phyloP scores from a whole-genome alignment of 35 echinoderm and acorn worm species.

The Apostichopus japonicus region DNA sequence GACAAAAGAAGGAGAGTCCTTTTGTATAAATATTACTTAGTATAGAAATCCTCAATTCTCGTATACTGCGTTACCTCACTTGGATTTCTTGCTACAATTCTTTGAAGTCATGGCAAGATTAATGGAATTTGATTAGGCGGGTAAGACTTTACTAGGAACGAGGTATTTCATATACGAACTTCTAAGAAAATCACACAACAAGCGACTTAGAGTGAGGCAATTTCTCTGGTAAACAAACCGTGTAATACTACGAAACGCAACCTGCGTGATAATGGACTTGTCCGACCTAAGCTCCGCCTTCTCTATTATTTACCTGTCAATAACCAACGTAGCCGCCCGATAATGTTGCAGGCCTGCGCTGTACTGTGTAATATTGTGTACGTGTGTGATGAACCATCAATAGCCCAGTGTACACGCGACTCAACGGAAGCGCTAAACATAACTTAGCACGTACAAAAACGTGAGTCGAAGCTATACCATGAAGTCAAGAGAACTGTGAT shows the following conservation, averaged over 20 bases:
- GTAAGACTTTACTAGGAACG: too few species aligned
- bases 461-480: not conserved
- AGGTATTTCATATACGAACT: too few species aligned
- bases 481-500: not conserved
- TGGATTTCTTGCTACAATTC: too few species aligned
- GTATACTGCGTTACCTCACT: too few species aligned
- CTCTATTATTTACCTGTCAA: conserved; percentile 53
- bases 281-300: conserved; percentile 23
- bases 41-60: too few species aligned
- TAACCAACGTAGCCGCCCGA: not conserved
- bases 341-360: conserved; percentile 1
- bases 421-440: conserved; percentile 40
- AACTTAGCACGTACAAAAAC: conserved; percentile 25
- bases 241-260: not conserved
- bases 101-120: too few species aligned
- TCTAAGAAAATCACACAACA: too few species aligned
- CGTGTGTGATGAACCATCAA: conserved; percentile 17
- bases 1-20: too few species aligned
- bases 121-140: too few species aligned
- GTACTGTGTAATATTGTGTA: conserved; percentile 3
- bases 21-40: too few species aligned
- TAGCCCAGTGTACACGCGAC: conserved; percentile 39
- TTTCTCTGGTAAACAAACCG: too few species aligned
- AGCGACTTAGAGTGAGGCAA: too few species aligned
- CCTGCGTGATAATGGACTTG: conserved; percentile 17